A percentile compares a stretch with the other conserved stretches of the same genome.
These are phyloP conservation scores for Zaprionus inermis DNA, from an alignment of 1,140 invertebrate genomes.

Conservation along the genomic window DNA sequence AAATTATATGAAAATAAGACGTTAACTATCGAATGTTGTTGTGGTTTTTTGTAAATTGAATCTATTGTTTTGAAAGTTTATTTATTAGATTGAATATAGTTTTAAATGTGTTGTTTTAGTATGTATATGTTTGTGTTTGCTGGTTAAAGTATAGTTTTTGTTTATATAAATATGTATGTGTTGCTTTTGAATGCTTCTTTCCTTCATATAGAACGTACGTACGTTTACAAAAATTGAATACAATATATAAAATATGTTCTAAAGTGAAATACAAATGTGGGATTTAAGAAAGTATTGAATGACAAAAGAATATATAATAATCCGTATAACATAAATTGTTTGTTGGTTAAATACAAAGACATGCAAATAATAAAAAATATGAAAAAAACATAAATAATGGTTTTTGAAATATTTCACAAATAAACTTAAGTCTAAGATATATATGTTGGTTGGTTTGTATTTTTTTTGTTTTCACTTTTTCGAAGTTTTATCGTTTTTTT, in stretches of 20 bases:
- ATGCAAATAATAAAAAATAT: slow-evolving; percentile 31
- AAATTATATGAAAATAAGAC: slow-evolving; percentile 59
- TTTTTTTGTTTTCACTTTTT: slow-evolving; percentile 41
- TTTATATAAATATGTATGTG: slow-evolving; percentile 62
- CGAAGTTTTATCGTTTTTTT: slow-evolving; percentile 54
- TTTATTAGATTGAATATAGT: slow-evolving; percentile 54
- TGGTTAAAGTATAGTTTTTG: slow-evolving; percentile 41
- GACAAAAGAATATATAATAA: slow-evolving; percentile 18
- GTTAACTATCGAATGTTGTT: slow-evolving; percentile 24
- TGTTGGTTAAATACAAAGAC: slow-evolving; percentile 24
- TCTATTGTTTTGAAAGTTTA: slow-evolving; percentile 71
- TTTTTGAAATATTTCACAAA: slow-evolving; percentile 60
- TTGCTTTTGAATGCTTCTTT: slow-evolving; percentile 47
- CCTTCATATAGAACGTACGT: slow-evolving; percentile 26
- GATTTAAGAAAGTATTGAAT: slow-evolving; percentile 39
- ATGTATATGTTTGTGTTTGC: slow-evolving; percentile 40
- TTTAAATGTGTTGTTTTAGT: slow-evolving; percentile 41
- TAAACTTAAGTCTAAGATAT: slow-evolving; percentile 65
- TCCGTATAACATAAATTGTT: slow-evolving; percentile 28
- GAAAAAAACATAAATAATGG: slow-evolving; percentile 58
- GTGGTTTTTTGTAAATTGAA: slow-evolving; percentile 36
- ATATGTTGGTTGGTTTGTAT: slow-evolving; percentile 3
- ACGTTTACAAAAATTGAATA: slow-evolving; percentile 59
- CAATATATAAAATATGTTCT: slow-evolving; percentile 50
- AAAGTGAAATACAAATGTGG: slow-evolving; percentile 42